Evolutionary conservation across 2,888 invertebrate species (phyloP).

Genomic region (Anoplius nigerrimus): DNA sequence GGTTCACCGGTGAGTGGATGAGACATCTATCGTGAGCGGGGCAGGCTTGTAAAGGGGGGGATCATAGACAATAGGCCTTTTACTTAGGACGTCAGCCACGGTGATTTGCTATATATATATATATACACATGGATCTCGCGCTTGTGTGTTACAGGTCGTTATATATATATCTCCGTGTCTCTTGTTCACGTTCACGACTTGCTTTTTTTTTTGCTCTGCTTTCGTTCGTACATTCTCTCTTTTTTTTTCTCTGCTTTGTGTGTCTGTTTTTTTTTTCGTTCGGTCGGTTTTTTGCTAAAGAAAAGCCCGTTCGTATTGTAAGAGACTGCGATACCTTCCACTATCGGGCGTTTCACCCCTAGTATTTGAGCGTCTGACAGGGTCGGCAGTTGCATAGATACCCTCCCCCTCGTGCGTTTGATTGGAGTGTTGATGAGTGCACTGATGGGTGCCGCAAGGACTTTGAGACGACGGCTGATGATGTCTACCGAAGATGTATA

Average conservation of each 20-base stretch:
- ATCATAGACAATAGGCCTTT: too few relatives aligned
- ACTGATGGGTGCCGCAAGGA: conserved; percentile 75
- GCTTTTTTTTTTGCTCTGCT: neutral
- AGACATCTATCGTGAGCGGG: too few relatives aligned
- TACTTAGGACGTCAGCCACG: too few relatives aligned
- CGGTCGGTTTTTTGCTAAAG: neutral
- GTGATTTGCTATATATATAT: neutral
- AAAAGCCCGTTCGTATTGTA: conserved; percentile 40
- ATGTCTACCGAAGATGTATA: conserved; percentile 82
- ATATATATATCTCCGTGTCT: neutral
- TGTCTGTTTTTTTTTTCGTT: neutral
- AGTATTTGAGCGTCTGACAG: conserved; percentile 81
- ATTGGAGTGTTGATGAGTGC: conserved; percentile 78
- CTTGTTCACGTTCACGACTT: neutral
- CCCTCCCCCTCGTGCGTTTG: conserved; percentile 85
- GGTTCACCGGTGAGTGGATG: too few relatives aligned
- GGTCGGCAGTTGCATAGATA: conserved; percentile 91
- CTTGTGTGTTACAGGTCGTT: neutral
- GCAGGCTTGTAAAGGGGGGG: too few relatives aligned
- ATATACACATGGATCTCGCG: neutral
- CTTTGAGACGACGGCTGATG: conserved; percentile 80
- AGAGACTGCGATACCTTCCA: conserved; percentile 82
- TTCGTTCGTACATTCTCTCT: neutral
- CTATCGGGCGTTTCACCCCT: conserved; percentile 91
- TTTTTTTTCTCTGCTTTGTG: neutral